A percentile compares a stretch with the other conserved stretches of the same genome.
Evolutionary conservation across 2,113 vertebrate genomes (phyloP).

Genomic region (Microtus richardsoni): DNA sequence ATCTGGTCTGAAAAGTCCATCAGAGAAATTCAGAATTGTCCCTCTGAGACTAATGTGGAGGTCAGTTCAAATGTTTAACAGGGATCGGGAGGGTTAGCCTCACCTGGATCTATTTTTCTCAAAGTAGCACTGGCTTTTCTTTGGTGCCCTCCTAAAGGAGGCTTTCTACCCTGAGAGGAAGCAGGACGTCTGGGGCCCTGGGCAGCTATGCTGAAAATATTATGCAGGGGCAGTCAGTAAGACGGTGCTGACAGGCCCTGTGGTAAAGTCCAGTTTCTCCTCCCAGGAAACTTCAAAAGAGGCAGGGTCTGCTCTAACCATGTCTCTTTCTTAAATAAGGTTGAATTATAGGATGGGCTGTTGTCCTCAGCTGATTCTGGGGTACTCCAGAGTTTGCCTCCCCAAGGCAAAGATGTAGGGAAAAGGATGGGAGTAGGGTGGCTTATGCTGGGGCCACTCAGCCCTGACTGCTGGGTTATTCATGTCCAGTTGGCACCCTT

Average conservation of each 20-base stretch:
- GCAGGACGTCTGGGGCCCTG: not conserved
- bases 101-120: conserved; percentile 64
- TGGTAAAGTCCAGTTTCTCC: conserved; percentile 25
- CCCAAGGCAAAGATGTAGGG: not conserved
- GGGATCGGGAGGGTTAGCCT: not conserved
- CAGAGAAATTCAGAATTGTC: conserved; percentile 37
- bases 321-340: not conserved
- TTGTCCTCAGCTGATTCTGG: not conserved
- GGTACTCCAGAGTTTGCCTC: not conserved
- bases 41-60: not conserved
- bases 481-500: not conserved
- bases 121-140: conserved; percentile 17
- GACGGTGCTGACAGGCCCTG: not conserved
- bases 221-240: not conserved
- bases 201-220: conserved; percentile 20
- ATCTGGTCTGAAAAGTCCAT: conserved; percentile 42
- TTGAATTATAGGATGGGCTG: not conserved
- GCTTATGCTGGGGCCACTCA: rapidly evolving
- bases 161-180: conserved; percentile 60
- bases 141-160: conserved; percentile 57
- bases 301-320: not conserved
- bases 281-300: conserved; percentile 51
- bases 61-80: conserved; percentile 57
- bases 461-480: not conserved
- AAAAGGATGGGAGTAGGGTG: not conserved